Base-by-base conservation (phyloP, 92 coral and sea anemone genomes). In the Palythoa caribaeorum region DNA sequence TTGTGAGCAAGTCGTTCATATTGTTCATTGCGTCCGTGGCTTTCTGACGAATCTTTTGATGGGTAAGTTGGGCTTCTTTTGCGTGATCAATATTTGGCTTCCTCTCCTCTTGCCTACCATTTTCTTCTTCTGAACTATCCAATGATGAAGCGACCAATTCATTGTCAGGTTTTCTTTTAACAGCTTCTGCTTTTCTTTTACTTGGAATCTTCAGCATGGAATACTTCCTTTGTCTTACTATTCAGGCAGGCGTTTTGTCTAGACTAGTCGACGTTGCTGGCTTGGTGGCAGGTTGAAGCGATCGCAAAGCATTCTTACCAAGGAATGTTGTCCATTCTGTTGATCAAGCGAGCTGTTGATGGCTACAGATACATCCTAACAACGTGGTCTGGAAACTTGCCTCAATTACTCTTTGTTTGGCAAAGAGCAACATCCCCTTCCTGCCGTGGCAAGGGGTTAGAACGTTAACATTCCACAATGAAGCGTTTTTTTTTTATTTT, bases 381-480 rank as follows among this genome's bases (percentile, higher is more conserved):
- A 12, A 50, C 55, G 52, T 83, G 28, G 28, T 28, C 28, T 0
- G 28, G 28, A 0, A 28, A 28, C 28, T 28, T 28, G 28, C 28
- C 28, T 28, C 0, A 28, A 0, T 28, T 28, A 28, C 28, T 28
- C 28, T 28, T 28, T 28, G 28, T 28, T 76, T 63, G 17, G 17
- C 8, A 6, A 28, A 0, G 28, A 28, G 28, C 28, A 28, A 28
- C 28, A 28, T 0, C 28, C 0, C 28, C 28, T 28, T 28, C 28
- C 0, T 28, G 28, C 28, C 28, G 28, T 28, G 28, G 71, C 16
- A 11, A 11, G 71, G 6, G 11, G 6, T 4, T 1, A 63, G 71
- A 63, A 63, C n/a, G n/a, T n/a, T n/a, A 88, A 57, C 88, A 89
- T 89, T 88, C 44, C 28, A 72, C 54, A 28, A 89, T 83, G 44